Conservation (phyloP, 2,113 vertebrate species). For the Odontesthes bonariensis region DNA sequence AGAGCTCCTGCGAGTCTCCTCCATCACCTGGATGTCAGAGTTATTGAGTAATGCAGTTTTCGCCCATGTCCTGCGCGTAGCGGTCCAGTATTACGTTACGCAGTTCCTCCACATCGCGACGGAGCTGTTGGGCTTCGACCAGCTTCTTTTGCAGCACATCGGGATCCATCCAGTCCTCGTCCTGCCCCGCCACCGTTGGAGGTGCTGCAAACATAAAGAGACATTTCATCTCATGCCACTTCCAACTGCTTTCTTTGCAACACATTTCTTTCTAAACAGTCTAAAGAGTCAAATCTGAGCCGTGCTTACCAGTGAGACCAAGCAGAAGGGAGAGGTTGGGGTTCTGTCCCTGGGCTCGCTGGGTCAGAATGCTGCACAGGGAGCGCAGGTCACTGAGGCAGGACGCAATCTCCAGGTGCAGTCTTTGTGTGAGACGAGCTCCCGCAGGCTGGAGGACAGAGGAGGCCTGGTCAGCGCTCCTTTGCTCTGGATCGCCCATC, state of each 20-base stretch:
- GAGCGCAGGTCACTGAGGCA: conserved; percentile 92
- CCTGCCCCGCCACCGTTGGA: conserved; percentile 74
- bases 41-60: conserved; percentile 94
- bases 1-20: conserved; percentile 14
- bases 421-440: conserved; percentile 77
- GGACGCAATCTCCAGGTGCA: conserved; percentile 88
- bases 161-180: conserved; percentile 86
- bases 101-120: conserved; percentile 92
- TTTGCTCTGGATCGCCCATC: conserved; percentile 81
- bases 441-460: conserved; percentile 74
- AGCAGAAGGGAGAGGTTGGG: conserved; percentile 97
- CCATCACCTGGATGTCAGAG: conserved; percentile 7
- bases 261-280: not conserved
- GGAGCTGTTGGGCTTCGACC: conserved; percentile 89
- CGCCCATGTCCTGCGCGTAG: conserved; percentile 98
- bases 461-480: conserved; percentile 58
- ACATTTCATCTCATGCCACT: not conserved
- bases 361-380: conserved; percentile 93
- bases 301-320: conserved; percentile 90
- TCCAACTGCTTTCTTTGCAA: not conserved
- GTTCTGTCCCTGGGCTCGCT: conserved; percentile 92
- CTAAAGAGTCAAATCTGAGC: accelerated
- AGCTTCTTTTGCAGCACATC: conserved; percentile 90
- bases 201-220: conserved; percentile 73
- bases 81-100: conserved; percentile 93